Conservation (phyloP, 2,888 invertebrate species). For the Chirona hameri region DNA sequence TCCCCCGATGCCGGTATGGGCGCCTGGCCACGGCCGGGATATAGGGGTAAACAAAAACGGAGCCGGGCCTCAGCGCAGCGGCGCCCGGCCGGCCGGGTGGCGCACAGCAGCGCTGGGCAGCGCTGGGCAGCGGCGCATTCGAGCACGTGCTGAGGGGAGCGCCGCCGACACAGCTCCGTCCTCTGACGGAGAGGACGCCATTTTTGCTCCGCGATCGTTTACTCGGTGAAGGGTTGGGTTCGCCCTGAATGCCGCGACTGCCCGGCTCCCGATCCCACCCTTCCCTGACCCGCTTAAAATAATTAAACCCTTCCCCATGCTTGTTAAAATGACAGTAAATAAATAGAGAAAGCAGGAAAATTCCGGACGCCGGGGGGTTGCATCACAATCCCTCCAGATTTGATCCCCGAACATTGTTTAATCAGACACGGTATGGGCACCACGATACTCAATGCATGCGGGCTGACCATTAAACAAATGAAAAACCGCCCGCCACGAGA, state of each 20-base stretch:
- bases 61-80: slow-evolving; percentile 5
- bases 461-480: no score
- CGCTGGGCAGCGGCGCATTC: not conserved
- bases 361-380: not conserved
- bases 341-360: slow-evolving; percentile 5
- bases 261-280: not conserved
- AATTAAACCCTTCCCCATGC: slow-evolving; percentile 1
- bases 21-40: not conserved
- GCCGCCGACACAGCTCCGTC: not conserved
- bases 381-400: not conserved
- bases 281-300: slow-evolving; percentile 2
- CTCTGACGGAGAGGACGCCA: not conserved
- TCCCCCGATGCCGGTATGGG: not conserved
- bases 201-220: not conserved
- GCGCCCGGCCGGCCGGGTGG: not conserved
- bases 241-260: not conserved
- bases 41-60: slow-evolving; percentile 25
- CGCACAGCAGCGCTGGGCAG: not conserved
- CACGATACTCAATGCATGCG: no score
- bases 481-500: no score
- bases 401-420: no score
- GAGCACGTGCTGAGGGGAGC: not conserved
- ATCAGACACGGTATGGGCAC: no score
- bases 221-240: not conserved
- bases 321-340: slow-evolving; percentile 8